Evolutionary conservation across 2,797 vertebrate species (phyloP), one percentile per base, ranked within the genome.

Genomic region (Phyllotis vaccarum): DNA sequence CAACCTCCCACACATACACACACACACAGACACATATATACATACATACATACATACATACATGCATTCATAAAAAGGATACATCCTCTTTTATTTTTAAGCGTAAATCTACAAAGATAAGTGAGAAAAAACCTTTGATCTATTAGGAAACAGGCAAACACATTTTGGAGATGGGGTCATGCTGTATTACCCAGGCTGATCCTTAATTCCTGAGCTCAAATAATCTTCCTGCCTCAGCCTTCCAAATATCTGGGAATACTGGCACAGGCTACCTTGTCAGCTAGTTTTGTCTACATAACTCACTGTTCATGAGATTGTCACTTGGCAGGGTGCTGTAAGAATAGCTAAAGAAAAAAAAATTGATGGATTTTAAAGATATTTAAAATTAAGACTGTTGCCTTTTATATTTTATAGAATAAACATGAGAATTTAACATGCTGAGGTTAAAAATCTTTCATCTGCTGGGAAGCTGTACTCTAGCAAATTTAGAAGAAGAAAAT

Each of bases 401-500:
- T 92, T 93, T 91, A 86, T 72, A 56, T 93, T 87, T 93, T 70
- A 91, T 62, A 49, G 19, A 89, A 14, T 58, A 92, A 89, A 46
- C 8, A 1, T 79, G 9, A 90, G 34, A 66, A 64, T 91, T 92
- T 86, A 91, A 93, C 13, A 29, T 37, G 79, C 56, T 27, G 78
- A 49, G 40, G 66, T 90, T 93, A 89, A 92, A 94, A 93, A 83
- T 72, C 49, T 82, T 75, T 81, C 90, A 93, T 74, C 80, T 16
- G 92, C 87, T 89, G 54, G 54, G 91, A 92, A 96, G 21, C 27
- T 85, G 13, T 74, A 58, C 52, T 94, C 52, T 52, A 31, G 37
- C 75, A 95, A 93, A 94, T 96, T n/a, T 74, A 70, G 70, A 88
- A 86, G 81, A 74, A 72, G 21, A 94, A 95, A 94, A 90, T 91